Evolutionary conservation across 1,140 invertebrate species (phyloP), one percentile per base, ranked within the genome.

Genomic region (Diachasma alloeum): DNA sequence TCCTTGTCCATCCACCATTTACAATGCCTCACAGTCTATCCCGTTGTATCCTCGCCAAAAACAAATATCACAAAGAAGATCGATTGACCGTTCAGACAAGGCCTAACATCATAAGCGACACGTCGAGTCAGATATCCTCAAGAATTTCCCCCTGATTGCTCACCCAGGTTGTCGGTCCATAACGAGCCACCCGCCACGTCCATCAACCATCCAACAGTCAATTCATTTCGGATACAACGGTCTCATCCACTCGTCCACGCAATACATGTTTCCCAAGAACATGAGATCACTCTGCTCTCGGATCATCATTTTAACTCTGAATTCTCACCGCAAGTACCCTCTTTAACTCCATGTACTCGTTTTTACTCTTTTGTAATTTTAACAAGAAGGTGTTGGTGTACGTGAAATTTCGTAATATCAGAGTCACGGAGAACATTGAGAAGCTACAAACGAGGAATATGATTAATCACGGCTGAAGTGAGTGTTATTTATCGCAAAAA

Each of bases 161-260:
- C 69, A 63, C 31, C 81, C 84, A 87, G 87, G 88, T 89, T 87
- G 83, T 85, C 37, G 53, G 59, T 81, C 83, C 81, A 86, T 87
- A 88, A 87, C 85, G 84, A 87, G 85, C 87, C 88, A 88, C 88
- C 88, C 88, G 88, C 87, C 85, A 87, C 82, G 87, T 88, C 84
- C 87, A 88, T 87, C 86, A 88, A 87, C 80, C 80, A 87, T 85
- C 84, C 82, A 82, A 81, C 81, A 85, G 82, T 87, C 86, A 84
- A 88, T 87, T 87, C 85, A 84, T 86, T 85, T 84, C 79, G 78
- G 83, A 84, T 67, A 63, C 39, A 66, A 63, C 59, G 11, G 24
- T 10, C 19, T 15, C 72, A 68, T 74, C 39, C 39, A 44, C 63
- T 48, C 37, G 6, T 17, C 11, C 42, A 22, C 24, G 10, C 17